A percentile compares a stretch with the other conserved stretches of the same genome.
Conservation (phyloP, 2,888 invertebrate genomes). For the Saturnia pavonia region DNA sequence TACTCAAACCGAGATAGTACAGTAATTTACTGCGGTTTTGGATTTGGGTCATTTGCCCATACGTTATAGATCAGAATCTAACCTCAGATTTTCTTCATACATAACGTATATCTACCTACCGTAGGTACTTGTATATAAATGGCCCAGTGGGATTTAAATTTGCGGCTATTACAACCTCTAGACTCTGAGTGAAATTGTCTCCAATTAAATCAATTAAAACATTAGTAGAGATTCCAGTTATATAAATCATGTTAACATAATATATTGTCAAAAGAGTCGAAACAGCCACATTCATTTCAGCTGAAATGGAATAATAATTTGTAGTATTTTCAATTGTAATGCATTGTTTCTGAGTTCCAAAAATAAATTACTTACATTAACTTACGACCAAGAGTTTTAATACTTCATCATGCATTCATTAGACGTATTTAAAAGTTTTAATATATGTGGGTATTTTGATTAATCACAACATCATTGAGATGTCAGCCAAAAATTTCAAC, state of each 20-base stretch:
- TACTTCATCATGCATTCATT: background rate
- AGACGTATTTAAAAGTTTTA: too few species aligned
- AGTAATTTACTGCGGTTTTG: too few species aligned
- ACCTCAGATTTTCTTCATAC: background rate
- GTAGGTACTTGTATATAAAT: too few species aligned
- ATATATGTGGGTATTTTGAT: too few species aligned
- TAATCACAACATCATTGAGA: background rate
- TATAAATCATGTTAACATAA: background rate
- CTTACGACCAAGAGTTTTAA: background rate
- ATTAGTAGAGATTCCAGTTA: background rate
- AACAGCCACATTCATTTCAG: background rate
- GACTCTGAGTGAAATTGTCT: too few species aligned
- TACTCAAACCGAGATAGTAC: background rate
- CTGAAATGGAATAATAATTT: background rate
- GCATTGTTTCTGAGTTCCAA: background rate
- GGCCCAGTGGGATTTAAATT: too few species aligned
- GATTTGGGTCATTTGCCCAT: background rate
- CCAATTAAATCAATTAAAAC: too few species aligned
- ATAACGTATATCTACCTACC: too few species aligned
- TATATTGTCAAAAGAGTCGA: background rate
- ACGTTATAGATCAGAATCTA: background rate
- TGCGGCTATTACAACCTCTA: too few species aligned
- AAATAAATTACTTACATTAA: background rate
- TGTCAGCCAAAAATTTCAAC: background rate
- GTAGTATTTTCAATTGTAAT: background rate